These are phyloP conservation scores for Limulus polyphemus DNA, from an alignment of 2,888 invertebrate species.

Conservation along the genomic window DNA sequence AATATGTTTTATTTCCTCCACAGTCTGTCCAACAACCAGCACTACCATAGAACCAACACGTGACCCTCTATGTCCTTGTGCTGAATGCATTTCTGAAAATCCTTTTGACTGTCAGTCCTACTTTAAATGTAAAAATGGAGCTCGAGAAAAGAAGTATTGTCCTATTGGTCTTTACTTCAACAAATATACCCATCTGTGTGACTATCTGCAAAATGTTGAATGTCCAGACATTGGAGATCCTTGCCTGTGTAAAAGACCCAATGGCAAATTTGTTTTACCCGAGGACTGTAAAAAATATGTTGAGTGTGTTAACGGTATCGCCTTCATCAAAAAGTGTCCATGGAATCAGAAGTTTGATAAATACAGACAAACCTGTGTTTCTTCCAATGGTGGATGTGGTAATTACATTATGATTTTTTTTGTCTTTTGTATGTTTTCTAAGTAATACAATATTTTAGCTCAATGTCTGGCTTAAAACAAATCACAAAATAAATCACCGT, in stretches of 20 bases:
- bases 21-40: too few relatives aligned
- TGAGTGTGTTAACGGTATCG: slow-evolving; percentile 16
- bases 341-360: slow-evolving; percentile 11
- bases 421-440: too few relatives aligned
- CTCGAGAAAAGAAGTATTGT: slow-evolving; percentile 9
- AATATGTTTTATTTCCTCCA: too few relatives aligned
- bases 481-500: too few relatives aligned
- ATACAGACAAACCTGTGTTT: not conserved
- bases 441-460: too few relatives aligned
- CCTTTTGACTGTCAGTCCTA: slow-evolving; percentile 17
- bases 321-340: slow-evolving; percentile 9
- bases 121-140: slow-evolving; percentile 15
- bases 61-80: slow-evolving; percentile 9
- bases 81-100: slow-evolving; percentile 10
- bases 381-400: slow-evolving; percentile 10
- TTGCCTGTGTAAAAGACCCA: slow-evolving; percentile 9
- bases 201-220: slow-evolving; percentile 12
- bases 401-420: too few relatives aligned
- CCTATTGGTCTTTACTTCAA: slow-evolving; percentile 20
- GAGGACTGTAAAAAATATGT: slow-evolving; percentile 14
- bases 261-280: slow-evolving; percentile 14
- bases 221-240: slow-evolving; percentile 7
- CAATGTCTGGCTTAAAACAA: too few relatives aligned
- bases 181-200: slow-evolving; percentile 4
- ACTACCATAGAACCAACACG: too few relatives aligned